Conservation (phyloP, 2,888 invertebrate species). For the Drosophila villosipedis region DNA sequence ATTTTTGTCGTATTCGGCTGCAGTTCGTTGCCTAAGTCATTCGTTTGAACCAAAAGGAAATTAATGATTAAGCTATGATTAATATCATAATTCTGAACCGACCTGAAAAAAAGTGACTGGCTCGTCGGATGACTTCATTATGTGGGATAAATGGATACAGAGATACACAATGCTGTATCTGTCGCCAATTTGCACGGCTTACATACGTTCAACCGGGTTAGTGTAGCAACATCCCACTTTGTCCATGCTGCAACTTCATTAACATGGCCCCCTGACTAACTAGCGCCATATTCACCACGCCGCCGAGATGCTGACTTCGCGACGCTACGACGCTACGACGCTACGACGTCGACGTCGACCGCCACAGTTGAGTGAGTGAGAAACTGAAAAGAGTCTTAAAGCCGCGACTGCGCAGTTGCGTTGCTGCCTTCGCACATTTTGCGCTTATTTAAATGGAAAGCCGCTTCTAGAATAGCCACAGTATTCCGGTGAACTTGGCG, state of each 20-base stretch:
- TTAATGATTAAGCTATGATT: constrained; percentile 68
- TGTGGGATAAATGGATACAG: constrained; percentile 30
- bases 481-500: constrained; percentile 84
- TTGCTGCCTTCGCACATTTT: constrained; percentile 63
- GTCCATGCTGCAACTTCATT: constrained; percentile 72
- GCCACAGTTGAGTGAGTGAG: constrained; percentile 76
- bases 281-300: constrained; percentile 48
- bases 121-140: constrained; percentile 58
- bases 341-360: constrained; percentile 23
- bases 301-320: constrained; percentile 24
- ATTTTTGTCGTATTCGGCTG: not conserved
- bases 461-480: constrained; percentile 84
- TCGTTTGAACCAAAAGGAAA: constrained; percentile 62
- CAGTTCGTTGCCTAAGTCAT: constrained; percentile 70
- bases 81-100: constrained; percentile 64
- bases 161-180: constrained; percentile 63
- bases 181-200: constrained; percentile 69
- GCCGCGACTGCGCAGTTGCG: constrained; percentile 18
- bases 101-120: constrained; percentile 50
- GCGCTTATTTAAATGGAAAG: constrained; percentile 85
- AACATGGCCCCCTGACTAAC: constrained; percentile 57
- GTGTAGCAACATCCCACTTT: constrained; percentile 60
- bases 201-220: constrained; percentile 43
- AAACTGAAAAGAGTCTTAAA: constrained; percentile 58
- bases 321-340: constrained; percentile 8